A percentile compares a stretch with the other conserved stretches of the same genome.
These are phyloP conservation scores for Phoeniculus purpureus DNA, from an alignment of 2,797 vertebrate genomes.

Conservation along the genomic window DNA sequence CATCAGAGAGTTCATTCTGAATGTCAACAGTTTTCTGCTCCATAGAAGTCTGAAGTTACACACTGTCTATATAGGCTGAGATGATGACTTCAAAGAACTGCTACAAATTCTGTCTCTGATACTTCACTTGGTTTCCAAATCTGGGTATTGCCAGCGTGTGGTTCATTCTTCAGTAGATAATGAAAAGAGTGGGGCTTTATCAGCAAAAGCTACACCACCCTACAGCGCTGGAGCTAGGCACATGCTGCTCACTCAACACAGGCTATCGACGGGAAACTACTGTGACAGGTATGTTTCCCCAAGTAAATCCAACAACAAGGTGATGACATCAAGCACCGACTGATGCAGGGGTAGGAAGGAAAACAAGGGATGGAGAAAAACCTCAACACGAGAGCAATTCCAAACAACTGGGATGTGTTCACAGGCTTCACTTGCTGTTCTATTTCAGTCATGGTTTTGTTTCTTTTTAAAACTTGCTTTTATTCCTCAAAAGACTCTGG, in stretches of 20 bases:
- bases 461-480: neutral
- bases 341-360: slow-evolving; percentile 18
- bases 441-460: neutral
- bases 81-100: slow-evolving; percentile 32
- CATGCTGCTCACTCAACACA: slow-evolving; percentile 41
- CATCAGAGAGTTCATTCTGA: neutral
- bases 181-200: slow-evolving; percentile 36
- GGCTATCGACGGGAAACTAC: slow-evolving; percentile 35
- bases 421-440: neutral
- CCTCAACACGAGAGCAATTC: neutral
- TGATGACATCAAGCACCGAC: slow-evolving; percentile 53
- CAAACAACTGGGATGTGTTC: neutral
- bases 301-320: slow-evolving; percentile 62
- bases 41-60: neutral
- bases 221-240: slow-evolving; percentile 2
- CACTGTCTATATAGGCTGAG: neutral
- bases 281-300: slow-evolving; percentile 56
- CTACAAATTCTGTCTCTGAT: slow-evolving; percentile 22
- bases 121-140: slow-evolving; percentile 46
- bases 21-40: neutral
- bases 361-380: neutral
- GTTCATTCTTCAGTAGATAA: slow-evolving; percentile 26
- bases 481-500: slow-evolving; percentile 15
- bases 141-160: neutral
- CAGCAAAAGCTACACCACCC: neutral